phyloP scores from a whole-genome alignment of 2,113 vertebrate genomes.

The Dromaius novaehollandiae region DNA sequence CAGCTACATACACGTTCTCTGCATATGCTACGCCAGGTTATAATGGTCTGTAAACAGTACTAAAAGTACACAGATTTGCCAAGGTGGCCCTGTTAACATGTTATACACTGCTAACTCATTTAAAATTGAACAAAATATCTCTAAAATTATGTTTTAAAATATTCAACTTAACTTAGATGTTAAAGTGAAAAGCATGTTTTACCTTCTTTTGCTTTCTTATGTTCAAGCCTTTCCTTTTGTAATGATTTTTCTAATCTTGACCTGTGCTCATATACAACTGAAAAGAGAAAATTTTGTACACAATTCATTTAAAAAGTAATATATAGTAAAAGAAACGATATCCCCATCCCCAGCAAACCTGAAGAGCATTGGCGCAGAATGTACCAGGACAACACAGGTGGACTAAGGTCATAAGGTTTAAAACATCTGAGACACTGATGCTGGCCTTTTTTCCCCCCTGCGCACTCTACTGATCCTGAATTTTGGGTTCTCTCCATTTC shows the following conservation, averaged over 20 bases:
- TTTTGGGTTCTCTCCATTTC: background rate
- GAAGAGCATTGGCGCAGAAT: background rate
- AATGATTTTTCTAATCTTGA: constrained; percentile 97
- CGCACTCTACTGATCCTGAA: background rate
- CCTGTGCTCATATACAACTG: constrained; percentile 98
- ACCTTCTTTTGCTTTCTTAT: constrained; percentile 99
- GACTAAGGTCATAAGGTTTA: background rate
- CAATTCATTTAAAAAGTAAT: background rate
- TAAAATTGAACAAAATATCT: background rate
- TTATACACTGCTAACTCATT: background rate
- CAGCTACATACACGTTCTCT: rapidly evolving
- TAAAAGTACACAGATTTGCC: background rate
- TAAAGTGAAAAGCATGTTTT: constrained; percentile 47
- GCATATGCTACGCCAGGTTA: background rate
- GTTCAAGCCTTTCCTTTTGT: constrained; percentile 95
- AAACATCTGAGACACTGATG: background rate
- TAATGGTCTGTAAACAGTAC: background rate
- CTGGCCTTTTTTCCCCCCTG: background rate
- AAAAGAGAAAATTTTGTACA: constrained; percentile 20
- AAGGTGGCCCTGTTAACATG: background rate
- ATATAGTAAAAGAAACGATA: background rate
- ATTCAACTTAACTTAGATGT: background rate
- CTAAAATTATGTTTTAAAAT: background rate
- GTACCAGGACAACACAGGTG: background rate
- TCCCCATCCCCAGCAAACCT: background rate